phyloP scores from a whole-genome alignment of 2,113 vertebrate genomes.

The Panthera leo region DNA sequence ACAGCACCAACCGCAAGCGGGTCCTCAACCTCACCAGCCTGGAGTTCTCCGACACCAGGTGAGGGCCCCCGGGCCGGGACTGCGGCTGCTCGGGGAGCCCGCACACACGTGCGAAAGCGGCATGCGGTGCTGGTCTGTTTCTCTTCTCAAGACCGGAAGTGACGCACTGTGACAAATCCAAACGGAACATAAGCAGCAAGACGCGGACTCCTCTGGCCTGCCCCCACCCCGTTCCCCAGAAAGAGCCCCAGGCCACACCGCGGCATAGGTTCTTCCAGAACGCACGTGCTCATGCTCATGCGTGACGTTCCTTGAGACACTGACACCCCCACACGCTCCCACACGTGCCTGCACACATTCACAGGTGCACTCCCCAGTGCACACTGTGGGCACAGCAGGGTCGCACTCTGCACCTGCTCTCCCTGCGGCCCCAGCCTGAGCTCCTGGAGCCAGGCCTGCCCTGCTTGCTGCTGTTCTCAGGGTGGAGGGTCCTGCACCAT shows the following conservation, averaged over 20 bases:
- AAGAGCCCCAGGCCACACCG: accelerated
- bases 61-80: not conserved
- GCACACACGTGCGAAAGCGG: no score
- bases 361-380: not conserved
- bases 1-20: constrained; percentile 97
- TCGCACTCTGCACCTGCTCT: accelerated
- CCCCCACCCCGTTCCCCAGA: not conserved
- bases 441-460: not conserved
- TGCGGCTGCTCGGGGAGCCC: not conserved
- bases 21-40: constrained; percentile 96
- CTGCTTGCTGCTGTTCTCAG: not conserved
- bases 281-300: accelerated
- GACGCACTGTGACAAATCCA: not conserved
- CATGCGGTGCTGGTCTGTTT: not conserved
- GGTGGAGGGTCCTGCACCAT: no score
- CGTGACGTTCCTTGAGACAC: not conserved
- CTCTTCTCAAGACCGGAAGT: not conserved
- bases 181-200: not conserved
- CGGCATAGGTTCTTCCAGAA: not conserved
- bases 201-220: not conserved
- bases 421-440: not conserved
- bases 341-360: not conserved
- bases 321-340: not conserved
- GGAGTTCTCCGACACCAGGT: constrained; percentile 97
- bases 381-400: not conserved